Base-by-base conservation (phyloP, 2,797 vertebrate genomes). In the Squalus acanthias region DNA sequence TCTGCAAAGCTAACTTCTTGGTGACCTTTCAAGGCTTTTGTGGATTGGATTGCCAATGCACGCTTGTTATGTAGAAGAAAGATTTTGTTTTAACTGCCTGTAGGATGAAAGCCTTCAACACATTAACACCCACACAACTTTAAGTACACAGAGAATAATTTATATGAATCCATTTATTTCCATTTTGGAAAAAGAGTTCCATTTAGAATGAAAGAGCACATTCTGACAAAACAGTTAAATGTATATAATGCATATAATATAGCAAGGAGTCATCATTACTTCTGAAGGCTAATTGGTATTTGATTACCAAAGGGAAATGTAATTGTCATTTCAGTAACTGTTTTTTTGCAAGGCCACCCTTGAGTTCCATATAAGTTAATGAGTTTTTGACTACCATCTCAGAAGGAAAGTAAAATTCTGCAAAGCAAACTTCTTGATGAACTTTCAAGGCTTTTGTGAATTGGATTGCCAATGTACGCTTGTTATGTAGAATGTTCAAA, bases 121-220 rank as follows among this genome's bases (percentile, higher is more conserved):
- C 46, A 33, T 53, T 72, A 76, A 95, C 94, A 95, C 94, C 94
- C 94, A 95, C 94, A 95, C 10, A n/a, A 57, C n/a, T 57, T 76
- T 74, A 7, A 76, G 29, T 76, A 53, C 50, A 74, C 94, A 76
- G 94, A 76, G 46, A 95, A 76, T 76, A 74, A 33, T 95, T 76
- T 60, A 57, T 72, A 57, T 20, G 13, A 76, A 95, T 95, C 46
- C 5, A 60, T 72, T 53, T 17, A 76, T 95, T 95, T 60, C 46
- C 29, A 76, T 74, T 95, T 95, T 95, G 70, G 70, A n/a, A 76
- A 95, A 74, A 92, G 8, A 13, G 12, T 17, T 76, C 50, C 24
- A 74, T 33, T 74, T 57, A 53, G 72, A 95, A 72, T 74, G 26
- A 50, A 29, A 72, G 46, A 26, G 26, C 29, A 33, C 53, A 7